phyloP scores from a whole-genome alignment of 2,888 invertebrate genomes.

The Hyposoter dolosus region DNA sequence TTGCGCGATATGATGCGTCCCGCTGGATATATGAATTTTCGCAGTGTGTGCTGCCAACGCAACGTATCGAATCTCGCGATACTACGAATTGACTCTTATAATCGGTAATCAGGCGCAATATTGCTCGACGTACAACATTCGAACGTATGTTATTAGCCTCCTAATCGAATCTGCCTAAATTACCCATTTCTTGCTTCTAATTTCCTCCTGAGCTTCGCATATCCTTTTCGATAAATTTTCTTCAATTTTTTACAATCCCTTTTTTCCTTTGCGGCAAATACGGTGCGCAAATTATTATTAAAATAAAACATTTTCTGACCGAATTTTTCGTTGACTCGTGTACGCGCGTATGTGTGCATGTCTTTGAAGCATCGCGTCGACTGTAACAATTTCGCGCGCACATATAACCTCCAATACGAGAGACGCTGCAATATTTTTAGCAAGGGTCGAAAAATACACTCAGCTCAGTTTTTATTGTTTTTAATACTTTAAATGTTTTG shows the following conservation, averaged over 20 bases:
- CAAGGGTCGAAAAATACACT: no score
- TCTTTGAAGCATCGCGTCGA: no score
- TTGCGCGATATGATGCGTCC: not conserved
- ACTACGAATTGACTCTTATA: constrained; percentile 55
- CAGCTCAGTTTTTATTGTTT: no score
- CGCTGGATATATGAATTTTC: constrained; percentile 16
- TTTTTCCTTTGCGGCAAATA: not conserved
- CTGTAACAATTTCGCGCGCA: no score
- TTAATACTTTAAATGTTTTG: no score
- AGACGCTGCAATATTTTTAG: no score
- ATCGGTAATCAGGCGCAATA: constrained; percentile 63
- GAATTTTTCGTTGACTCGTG: no score
- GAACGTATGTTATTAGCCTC: constrained; percentile 59
- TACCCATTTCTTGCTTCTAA: not conserved
- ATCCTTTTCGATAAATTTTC: not conserved
- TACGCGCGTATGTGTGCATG: no score
- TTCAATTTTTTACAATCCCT: not conserved
- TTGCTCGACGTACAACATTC: constrained; percentile 51
- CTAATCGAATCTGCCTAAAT: constrained; percentile 59
- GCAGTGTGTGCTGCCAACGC: constrained; percentile 13
- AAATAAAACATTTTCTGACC: no score
- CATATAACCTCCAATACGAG: no score
- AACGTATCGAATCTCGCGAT: constrained; percentile 29
- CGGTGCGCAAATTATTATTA: no score
- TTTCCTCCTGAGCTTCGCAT: not conserved